Evolutionary conservation across 2,113 vertebrate genomes (phyloP), one percentile per base, ranked within the genome.

Genomic region (Chionodraco myersi): DNA sequence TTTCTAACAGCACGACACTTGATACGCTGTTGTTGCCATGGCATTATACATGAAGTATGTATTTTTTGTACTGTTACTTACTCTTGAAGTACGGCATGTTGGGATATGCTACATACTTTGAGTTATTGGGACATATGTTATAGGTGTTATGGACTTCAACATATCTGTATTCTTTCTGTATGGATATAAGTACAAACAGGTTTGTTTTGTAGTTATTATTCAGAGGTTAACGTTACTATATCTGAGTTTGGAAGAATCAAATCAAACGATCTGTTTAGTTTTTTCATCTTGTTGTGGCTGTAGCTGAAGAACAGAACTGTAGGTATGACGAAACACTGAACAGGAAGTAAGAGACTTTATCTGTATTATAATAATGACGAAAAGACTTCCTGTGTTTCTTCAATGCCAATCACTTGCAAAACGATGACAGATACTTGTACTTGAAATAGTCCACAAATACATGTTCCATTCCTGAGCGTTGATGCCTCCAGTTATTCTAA

Each of bases 301-400:
- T 57, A 53, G 53, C 67, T 56, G 23, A 61, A 36, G 69, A 44
- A 70, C 16, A 47, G 34, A 26, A 80, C 75, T 83, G 21, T 21
- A 21, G 21, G 21, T 21, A 30, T 72, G 60, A 77, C 4, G 3
- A 71, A 83, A 85, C 77, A 87, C 67, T 86, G 85, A 81, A 76
- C 53, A 76, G 74, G 49, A 85, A 41, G 59, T 75, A 65, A 64
- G 48, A 54, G 18, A 62, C 21, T 81, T 5, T 34, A 53, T 69
- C 52, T 68, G 18, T n/a, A 66, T 4, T 41, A 41, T 41, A 41
- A 41, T 41, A 7, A 59, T 18, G 81, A 84, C 44, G 65, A 44
- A 52, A 41, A 16, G 5, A 56, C 23, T 30, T 30, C 72, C 51
- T 54, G 14, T 51, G 57, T 11, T 10, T 68, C 13, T 26, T 36